Evolutionary conservation across 2,888 invertebrate genomes (phyloP), one percentile per base, ranked within the genome.

Genomic region (Drosophila ezoana): DNA sequence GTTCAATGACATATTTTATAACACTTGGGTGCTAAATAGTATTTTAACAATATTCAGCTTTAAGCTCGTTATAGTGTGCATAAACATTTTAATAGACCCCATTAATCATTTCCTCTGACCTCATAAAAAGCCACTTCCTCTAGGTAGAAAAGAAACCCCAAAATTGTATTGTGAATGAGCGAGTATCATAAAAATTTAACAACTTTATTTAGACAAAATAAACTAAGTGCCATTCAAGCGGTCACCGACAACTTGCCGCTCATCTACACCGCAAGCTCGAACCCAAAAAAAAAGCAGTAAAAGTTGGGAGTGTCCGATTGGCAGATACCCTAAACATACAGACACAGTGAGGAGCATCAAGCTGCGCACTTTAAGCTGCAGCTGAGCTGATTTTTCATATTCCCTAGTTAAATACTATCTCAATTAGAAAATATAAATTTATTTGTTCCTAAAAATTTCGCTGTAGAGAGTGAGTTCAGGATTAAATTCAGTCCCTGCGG

Each of bases 31-130:
- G 20, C n/a, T 47, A 44, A 40, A 49, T 51, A 40, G 18, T 18
- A 18, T 38, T 16, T 8, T 9, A 16, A 11, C 16, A 18, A 18
- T 38, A 48, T 37, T 16, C 28, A 58, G n/a, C 32, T 8, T 43
- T n/a, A 1, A 37, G 13, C 18, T 23, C 28, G 45, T 57, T 45
- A 53, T 49, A 4, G 32, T 37, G n/a, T 14, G n/a, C 52, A 61
- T 57, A 60, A 57, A 57, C 47, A 68, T 54, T 63, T 67, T 56
- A 86, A 79, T 69, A 43, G 62, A 5, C 11, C 23, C 49, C 56
- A 86, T 86, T 71, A 83, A 81, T 86, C 81, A 81, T 74, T 86
- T 81, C 81, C 84, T 64, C n/a, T 71, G 59, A 53, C 57, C 59
- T 38, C 37, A 67, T 44, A 28, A 28, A 28, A 28, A 28, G 41